These are phyloP conservation scores for Rhynchomys soricoides DNA, from an alignment of 2,113 vertebrate species.

Conservation along the genomic window DNA sequence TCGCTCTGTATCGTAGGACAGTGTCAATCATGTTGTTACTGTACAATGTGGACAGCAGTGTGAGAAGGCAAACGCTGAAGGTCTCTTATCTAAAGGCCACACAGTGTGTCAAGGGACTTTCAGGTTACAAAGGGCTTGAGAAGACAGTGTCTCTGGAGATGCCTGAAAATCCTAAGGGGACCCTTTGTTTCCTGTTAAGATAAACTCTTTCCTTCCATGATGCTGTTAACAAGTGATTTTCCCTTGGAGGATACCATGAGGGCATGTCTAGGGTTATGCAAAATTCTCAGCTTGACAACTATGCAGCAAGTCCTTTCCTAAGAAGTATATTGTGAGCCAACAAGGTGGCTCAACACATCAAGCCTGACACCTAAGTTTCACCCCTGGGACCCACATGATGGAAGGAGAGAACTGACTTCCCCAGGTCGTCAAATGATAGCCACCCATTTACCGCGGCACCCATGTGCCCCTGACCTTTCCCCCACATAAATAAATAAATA, in stretches of 20 bases:
- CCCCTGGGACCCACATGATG: background rate
- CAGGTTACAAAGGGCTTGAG: background rate
- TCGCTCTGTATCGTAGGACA: background rate
- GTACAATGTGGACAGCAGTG: background rate
- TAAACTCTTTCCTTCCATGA: background rate
- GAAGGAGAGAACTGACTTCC: background rate
- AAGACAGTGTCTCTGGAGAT: background rate
- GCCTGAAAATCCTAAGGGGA: background rate
- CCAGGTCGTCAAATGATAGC: background rate
- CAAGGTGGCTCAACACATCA: background rate
- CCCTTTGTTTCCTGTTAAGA: constrained; percentile 25
- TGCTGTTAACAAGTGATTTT: background rate
- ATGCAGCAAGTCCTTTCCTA: background rate
- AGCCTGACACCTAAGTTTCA: background rate
- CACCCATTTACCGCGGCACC: background rate
- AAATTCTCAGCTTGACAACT: background rate
- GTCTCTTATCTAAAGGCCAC: constrained; percentile 1
- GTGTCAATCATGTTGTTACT: background rate
- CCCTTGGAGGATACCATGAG: background rate
- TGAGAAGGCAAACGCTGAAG: background rate
- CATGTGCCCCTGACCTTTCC: background rate
- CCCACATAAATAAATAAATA: background rate
- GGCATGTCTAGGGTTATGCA: background rate
- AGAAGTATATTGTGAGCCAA: background rate
- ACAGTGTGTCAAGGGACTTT: background rate